Conservation (phyloP, 2,113 vertebrate species). For the Burhinus bistriatus region DNA sequence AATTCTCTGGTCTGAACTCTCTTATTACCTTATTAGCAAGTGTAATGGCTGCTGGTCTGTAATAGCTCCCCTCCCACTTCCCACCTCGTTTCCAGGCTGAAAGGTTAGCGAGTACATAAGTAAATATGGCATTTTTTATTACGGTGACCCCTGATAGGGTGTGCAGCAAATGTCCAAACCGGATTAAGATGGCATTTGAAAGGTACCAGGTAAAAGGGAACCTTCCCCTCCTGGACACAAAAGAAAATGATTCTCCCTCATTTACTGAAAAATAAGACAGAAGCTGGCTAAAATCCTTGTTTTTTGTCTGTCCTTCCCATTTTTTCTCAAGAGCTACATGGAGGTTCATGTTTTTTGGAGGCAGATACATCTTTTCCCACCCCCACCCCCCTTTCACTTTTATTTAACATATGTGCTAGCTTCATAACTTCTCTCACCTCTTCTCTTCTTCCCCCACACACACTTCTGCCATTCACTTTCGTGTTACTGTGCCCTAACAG, state of each 20-base stretch:
- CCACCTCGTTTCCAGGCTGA: background rate
- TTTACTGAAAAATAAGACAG: rapidly evolving
- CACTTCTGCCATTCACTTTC: background rate
- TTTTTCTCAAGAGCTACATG: background rate
- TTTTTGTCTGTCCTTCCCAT: background rate
- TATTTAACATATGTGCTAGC: background rate
- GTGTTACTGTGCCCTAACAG: background rate
- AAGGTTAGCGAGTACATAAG: background rate
- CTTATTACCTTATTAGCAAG: no score
- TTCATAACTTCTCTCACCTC: background rate
- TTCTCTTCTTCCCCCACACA: background rate
- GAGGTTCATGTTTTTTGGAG: background rate
- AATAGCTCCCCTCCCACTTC: background rate
- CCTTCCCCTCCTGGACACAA: background rate
- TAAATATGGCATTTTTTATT: background rate
- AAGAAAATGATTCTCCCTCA: background rate
- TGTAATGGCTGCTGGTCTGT: background rate
- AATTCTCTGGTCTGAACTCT: background rate
- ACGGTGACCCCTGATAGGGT: background rate
- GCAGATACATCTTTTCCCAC: no score
- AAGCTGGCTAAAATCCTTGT: background rate
- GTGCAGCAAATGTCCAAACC: rapidly evolving
- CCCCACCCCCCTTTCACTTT: background rate
- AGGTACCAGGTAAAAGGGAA: background rate
- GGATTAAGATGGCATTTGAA: background rate